Evolutionary conservation across 2,888 invertebrate genomes (phyloP).

Genomic region (Tromatobia lineatoria): DNA sequence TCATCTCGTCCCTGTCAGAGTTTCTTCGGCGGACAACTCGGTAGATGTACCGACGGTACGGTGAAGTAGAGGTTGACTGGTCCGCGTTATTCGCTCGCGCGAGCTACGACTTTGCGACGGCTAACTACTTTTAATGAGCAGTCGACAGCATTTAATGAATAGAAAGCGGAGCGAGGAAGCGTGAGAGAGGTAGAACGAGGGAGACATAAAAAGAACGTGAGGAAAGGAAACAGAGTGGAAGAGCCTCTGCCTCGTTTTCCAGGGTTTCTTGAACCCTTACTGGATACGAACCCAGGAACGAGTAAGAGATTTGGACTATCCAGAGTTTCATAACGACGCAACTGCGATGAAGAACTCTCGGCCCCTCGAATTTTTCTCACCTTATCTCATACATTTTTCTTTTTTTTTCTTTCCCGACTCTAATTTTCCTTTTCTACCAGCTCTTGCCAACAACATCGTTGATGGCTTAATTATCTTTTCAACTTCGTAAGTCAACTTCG

Average conservation of each 20-base stretch:
- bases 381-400: conserved; percentile 38
- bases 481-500: background rate
- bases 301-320: conserved; percentile 29
- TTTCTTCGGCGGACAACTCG: conserved; percentile 41
- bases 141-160: conserved; percentile 77
- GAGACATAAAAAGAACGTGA: background rate
- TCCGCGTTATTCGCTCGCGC: conserved; percentile 54
- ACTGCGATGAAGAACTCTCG: conserved; percentile 24
- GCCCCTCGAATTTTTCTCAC: conserved; percentile 37
- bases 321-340: conserved; percentile 33
- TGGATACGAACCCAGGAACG: conserved; percentile 6
- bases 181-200: conserved; percentile 7
- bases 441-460: conserved; percentile 16
- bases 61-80: conserved; percentile 50
- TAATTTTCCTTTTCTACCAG: background rate
- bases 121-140: conserved; percentile 79
- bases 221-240: conserved; percentile 22
- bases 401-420: conserved; percentile 1
- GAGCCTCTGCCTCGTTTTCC: conserved; percentile 50
- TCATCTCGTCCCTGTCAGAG: conserved; percentile 25
- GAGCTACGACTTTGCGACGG: conserved; percentile 74
- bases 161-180: conserved; percentile 70
- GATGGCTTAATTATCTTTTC: conserved; percentile 30
- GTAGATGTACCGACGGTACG: conserved; percentile 32
- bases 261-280: conserved; percentile 53